Conservation (phyloP, 35 echinoderm and acorn worm genomes). For the Ophiothrix spiculata region DNA sequence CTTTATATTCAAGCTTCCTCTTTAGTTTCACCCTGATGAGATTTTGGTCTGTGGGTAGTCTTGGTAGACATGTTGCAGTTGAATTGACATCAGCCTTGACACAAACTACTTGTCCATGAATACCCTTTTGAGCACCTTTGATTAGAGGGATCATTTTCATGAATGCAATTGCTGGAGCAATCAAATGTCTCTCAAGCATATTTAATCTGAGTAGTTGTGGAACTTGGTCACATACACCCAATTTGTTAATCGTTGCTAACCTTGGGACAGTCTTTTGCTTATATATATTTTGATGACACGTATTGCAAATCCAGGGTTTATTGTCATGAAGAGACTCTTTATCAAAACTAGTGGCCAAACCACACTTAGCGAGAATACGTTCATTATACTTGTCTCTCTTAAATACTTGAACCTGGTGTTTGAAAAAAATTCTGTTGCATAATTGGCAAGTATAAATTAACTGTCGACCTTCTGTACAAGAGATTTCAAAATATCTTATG, state of each 20-base stretch:
- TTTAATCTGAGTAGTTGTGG: not conserved
- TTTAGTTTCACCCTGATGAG: slow-evolving; percentile 60
- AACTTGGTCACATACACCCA: not conserved
- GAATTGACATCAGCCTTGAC: slow-evolving; percentile 42
- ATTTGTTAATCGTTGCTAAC: not conserved
- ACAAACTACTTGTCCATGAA: slow-evolving; percentile 65
- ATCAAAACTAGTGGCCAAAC: no score
- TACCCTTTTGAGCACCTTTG: slow-evolving; percentile 41
- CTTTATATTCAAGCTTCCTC: slow-evolving; percentile 59
- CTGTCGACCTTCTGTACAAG: no score
- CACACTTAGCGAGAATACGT: no score
- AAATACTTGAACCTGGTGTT: no score
- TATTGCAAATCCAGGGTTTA: not conserved
- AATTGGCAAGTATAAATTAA: no score
- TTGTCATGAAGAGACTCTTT: no score
- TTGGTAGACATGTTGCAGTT: slow-evolving; percentile 36
- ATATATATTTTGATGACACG: not conserved
- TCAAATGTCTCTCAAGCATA: slow-evolving; percentile 22
- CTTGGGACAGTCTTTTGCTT: not conserved
- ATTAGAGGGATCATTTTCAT: slow-evolving; percentile 47
- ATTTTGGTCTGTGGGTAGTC: slow-evolving; percentile 15
- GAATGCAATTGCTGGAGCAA: slow-evolving; percentile 42
- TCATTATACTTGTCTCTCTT: no score
- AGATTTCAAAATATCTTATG: no score
- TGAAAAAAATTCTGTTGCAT: no score